Base-by-base conservation (phyloP, 2,888 invertebrate species). In the Mythimna impura region DNA sequence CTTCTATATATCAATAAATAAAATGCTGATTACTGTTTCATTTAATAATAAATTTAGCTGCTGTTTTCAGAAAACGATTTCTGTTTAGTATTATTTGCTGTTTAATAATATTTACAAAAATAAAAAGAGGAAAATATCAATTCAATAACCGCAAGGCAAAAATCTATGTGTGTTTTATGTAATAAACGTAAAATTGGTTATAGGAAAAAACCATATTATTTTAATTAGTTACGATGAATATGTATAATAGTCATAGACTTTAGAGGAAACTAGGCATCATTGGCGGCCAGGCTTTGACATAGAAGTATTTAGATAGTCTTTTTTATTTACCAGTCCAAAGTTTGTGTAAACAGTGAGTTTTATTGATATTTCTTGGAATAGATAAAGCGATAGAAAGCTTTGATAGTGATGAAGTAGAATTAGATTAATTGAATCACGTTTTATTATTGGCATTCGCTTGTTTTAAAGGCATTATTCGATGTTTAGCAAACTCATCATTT, bases 281-380 rank as follows among this genome's bases (percentile, higher is more conserved):
- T 34, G 7, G 40, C 8, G 40, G 54, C 10, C 8, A 36, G 12
- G 17, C 9, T 67, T 43, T 71, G 8, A 47, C 25, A 60, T 34
- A 25, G 43, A 34, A 52, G 17, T 34, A 43, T 5, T 47, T n/a
- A 50, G 12, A 10, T 54, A 22, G 1, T 4, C 12, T 9, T 40
- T 40, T 25, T 52, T 57, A 40, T 54, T 36, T 63, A 20, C 54
- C 10, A 7, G 61, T 73, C 10, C 43, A 55, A 67, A 61, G 64
- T 25, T 68, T 4, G 9, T 22, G n/a, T 62, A 20, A 22, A 61
- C 40, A 30, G 9, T 57, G 0, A 3, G 22, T 9, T 47, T 64
- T 43, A 64, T 65, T 73, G 60, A 43, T 57, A 47, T 71, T 78
- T 61, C 67, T 47, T 36, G n/a, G n/a, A 78, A 68, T 22, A 34